Percentiles rank a stretch among this genome's conserved stretches.
phyloP scores from a whole-genome alignment of 2,888 invertebrate species.

The Sclerodermus sp. region DNA sequence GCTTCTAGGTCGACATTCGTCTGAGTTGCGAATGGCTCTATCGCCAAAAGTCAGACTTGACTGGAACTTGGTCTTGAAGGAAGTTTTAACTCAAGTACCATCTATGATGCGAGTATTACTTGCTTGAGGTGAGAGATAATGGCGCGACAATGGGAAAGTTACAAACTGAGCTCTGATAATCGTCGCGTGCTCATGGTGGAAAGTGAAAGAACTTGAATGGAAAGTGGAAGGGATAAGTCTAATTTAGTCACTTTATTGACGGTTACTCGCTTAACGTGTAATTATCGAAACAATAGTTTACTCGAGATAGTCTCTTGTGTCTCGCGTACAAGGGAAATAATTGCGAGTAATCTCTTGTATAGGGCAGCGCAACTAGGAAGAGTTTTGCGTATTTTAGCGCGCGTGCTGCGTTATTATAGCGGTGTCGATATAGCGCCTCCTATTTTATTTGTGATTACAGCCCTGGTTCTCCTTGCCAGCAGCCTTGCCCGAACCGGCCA shows the following conservation, averaged over 20 bases:
- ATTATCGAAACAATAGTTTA: too few relatives aligned
- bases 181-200: too few relatives aligned
- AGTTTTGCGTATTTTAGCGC: slow-evolving; percentile 18
- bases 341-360: slow-evolving; percentile 22
- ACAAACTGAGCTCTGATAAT: slow-evolving; percentile 5
- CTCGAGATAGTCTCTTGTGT: too few relatives aligned
- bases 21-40: slow-evolving; percentile 21
- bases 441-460: slow-evolving; percentile 33
- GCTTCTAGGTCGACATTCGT: slow-evolving; percentile 27
- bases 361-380: not conserved
- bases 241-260: not conserved
- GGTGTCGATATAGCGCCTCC: slow-evolving; percentile 25
- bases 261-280: too few relatives aligned
- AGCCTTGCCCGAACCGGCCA: slow-evolving; percentile 44
- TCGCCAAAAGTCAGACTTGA: not conserved
- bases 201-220: not conserved
- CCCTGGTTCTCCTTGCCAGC: slow-evolving; percentile 43
- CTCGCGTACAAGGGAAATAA: slow-evolving; percentile 15
- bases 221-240: not conserved
- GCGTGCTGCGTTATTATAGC: slow-evolving; percentile 27
- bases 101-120: slow-evolving; percentile 31
- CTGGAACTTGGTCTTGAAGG: too few relatives aligned
- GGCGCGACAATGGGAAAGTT: slow-evolving; percentile 22
- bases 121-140: slow-evolving; percentile 17
- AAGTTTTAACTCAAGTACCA: slow-evolving; percentile 23